Evolutionary conservation across 2,888 invertebrate species (phyloP).

Genomic region (Meteorus colon): DNA sequence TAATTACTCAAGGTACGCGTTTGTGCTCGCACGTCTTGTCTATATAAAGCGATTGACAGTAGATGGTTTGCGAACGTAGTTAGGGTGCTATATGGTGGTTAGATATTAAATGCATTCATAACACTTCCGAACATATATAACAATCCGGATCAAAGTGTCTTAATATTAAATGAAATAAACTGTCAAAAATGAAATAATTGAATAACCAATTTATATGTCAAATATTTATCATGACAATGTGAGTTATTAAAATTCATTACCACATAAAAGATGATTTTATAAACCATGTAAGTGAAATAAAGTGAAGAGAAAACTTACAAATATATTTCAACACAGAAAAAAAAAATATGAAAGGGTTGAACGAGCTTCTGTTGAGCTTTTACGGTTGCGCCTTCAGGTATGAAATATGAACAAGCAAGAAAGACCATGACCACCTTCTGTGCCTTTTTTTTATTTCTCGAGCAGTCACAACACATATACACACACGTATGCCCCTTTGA

Average conservation of each 20-base stretch:
- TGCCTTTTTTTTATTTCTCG: neutral
- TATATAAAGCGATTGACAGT: constrained; percentile 32
- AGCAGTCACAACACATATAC: constrained; percentile 15
- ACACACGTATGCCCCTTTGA: constrained; percentile 5
- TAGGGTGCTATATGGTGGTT: neutral
- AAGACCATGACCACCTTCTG: constrained; percentile 29
- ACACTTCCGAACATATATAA: neutral
- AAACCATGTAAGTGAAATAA: constrained; percentile 5
- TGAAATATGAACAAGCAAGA: constrained; percentile 10
- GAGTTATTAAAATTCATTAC: neutral
- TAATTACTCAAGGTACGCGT: constrained; percentile 47
- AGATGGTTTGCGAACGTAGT: neutral
- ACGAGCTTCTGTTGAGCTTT: constrained; percentile 43
- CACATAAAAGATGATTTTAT: constrained; percentile 9
- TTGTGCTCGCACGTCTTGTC: constrained; percentile 29
- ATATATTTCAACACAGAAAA: constrained; percentile 35
- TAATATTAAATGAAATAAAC: neutral
- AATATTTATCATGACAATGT: neutral
- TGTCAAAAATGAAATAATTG: neutral
- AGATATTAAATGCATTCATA: constrained; percentile 23
- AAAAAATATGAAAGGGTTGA: constrained; percentile 44
- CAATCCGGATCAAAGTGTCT: neutral
- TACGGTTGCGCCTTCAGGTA: constrained; percentile 25
- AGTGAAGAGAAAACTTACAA: constrained; percentile 43
- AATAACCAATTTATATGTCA: neutral